Base-by-base conservation (phyloP, 2,888 invertebrate species). In the Odontocerum albicorne region DNA sequence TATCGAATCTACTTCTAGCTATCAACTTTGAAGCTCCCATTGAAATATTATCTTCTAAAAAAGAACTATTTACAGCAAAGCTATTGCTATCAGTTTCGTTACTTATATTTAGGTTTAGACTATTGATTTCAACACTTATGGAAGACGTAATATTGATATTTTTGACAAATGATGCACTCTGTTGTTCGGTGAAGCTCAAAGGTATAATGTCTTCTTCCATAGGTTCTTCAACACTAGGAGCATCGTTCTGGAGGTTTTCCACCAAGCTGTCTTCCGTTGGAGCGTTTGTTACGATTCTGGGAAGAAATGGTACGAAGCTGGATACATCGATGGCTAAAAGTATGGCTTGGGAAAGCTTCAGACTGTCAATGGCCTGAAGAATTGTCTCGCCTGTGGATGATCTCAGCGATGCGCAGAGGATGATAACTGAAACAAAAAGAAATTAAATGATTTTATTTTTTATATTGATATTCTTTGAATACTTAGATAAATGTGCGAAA, bases 321-420 rank as follows among this genome's bases (percentile, higher is more conserved):
- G 67, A 74, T 63, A 77, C 70, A 64, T 80, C 77, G 32, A 73
- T 65, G 44, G 72, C 65, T 57, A 80, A 63, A 53, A 80, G 66
- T 50, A 73, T 66, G 20, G 66, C 72, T 51, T 71, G 70, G 16
- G 73, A 67, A 36, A 75, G 67, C 47, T 71, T 71, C 43, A 76
- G 68, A 39, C 65, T 63, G 63, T 77, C 75, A 35, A 79, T 66
- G 33, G 74, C 71, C 56, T 67, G 62, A 39, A 79, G 65, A 31
- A 77, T 71, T 15, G 60, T 66, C 56, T 65, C 67, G 2, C 74
- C 73, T 12, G 68, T 62, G 39, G 67, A 65, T 16, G 70, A 69
- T 62, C 74, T 71, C 49, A 74, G 67, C n/a, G 81, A 75, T 53
- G 79, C 66, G 63, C 80, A 80, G 33, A 81, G 66, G 7, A 81